Base-by-base conservation (phyloP, 2,113 vertebrate species). In the Salvelinus alpinus region DNA sequence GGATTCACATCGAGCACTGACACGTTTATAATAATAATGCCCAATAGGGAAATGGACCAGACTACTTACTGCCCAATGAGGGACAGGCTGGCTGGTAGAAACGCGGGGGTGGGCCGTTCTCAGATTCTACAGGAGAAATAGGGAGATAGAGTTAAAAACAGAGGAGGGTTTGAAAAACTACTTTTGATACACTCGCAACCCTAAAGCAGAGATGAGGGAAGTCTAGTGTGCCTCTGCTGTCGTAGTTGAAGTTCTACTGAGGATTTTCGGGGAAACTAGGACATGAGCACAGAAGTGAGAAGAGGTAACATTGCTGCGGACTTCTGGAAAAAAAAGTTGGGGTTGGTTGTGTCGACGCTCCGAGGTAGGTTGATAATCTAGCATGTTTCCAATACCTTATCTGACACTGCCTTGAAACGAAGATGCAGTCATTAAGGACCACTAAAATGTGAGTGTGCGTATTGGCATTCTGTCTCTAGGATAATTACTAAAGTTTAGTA, bases 11-110 rank as follows among this genome's bases (percentile, higher is more conserved):
- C 25, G 1, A 34, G 59, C 29, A 34, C 54, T 20, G 18, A 59
- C 54, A 60, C 77, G 69, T 80, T 64, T 62, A 44, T 20, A 27
- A 12, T 27, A 3, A 13, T 64, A 31, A 16, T 4, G 76, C 27
- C 91, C 91, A 92, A 90, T 91, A 29, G 78, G 6, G 2, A 38
- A 1, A 20, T 3, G 64, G 34, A 22, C 11, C 13, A 14, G 1
- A 6, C 1, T 18, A 34, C 3, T 5, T 1, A 2, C 18, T 11
- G 79, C 59, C 92, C 92, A 94, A 92, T 92, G 13, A 80, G 44
- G 86, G 38, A 44, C 38, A 44, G 38, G 38, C 9, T 44, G 82
- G 65, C 65, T 64, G 73, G 22, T 13, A 72, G 72, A 68, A 47
- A 27, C 47, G 38, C 48, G 29, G 80, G 38, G 80, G 81, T 1